phyloP scores from a whole-genome alignment of 2,113 vertebrate species.

The Microcebus jonahi region DNA sequence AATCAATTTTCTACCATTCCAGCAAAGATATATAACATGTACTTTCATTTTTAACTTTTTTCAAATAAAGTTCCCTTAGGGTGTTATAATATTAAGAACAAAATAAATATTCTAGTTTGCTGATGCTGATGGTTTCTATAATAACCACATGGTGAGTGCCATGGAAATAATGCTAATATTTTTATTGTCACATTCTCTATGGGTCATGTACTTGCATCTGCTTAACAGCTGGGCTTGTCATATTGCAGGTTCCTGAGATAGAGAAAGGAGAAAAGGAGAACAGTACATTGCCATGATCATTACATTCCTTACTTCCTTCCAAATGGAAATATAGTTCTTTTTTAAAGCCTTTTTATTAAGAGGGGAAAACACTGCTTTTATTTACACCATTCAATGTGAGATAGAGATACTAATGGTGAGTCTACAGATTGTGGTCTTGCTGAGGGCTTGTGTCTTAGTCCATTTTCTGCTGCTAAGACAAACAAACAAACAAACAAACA shows the following conservation, averaged over 20 bases:
- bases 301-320: conserved; percentile 50
- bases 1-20: conserved; percentile 37
- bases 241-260: conserved; percentile 30
- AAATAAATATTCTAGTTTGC: conserved; percentile 40
- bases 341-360: neutral
- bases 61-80: conserved; percentile 2
- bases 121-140: conserved; percentile 19
- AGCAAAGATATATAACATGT: conserved; percentile 11
- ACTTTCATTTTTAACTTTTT: conserved; percentile 52
- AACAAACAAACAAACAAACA: too few species aligned
- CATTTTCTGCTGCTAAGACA: neutral
- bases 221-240: conserved; percentile 71
- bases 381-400: neutral
- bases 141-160: neutral
- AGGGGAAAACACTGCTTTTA: neutral
- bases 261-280: conserved; percentile 45
- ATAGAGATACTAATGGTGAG: neutral
- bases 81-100: conserved; percentile 28
- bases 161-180: conserved; percentile 46
- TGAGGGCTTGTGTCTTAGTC: neutral
- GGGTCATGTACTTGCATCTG: conserved; percentile 65
- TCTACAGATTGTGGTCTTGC: neutral
- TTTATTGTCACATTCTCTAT: conserved; percentile 68
- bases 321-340: conserved; percentile 39
- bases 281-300: neutral